Evolutionary conservation across 2,113 vertebrate species (phyloP).

Genomic region (Bufo bufo): DNA sequence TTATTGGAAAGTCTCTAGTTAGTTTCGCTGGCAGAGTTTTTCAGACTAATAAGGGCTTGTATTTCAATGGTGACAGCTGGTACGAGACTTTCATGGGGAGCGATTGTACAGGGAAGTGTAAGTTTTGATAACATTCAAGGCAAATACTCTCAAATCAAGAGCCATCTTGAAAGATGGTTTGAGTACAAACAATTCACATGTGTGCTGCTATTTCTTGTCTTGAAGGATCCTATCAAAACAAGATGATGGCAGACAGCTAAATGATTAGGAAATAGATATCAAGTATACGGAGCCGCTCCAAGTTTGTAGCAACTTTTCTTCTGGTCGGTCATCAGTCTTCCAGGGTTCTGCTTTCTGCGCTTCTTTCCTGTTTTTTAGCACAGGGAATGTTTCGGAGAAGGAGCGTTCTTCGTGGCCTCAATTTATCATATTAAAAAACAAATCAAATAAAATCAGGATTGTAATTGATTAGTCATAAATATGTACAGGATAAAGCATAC

Average conservation of each 20-base stretch:
- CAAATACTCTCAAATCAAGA: conserved; percentile 64
- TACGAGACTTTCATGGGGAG: conserved; percentile 68
- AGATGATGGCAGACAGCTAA: conserved; percentile 65
- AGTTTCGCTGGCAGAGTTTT: conserved; percentile 82
- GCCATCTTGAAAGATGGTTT: conserved; percentile 64
- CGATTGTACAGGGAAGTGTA: conserved; percentile 63
- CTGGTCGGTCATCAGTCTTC: conserved; percentile 16
- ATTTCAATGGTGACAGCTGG: conserved; percentile 88
- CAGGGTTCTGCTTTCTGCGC: background rate
- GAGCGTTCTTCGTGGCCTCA: background rate
- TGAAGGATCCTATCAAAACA: conserved; percentile 62
- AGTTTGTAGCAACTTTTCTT: conserved; percentile 39
- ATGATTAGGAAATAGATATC: conserved; percentile 61
- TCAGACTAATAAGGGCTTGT: conserved; percentile 86
- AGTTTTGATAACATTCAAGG: conserved; percentile 65
- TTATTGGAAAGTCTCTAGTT: conserved; percentile 86
- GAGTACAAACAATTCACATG: conserved; percentile 28
- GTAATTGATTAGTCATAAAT: background rate
- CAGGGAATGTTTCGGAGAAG: conserved; percentile 2
- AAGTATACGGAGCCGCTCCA: conserved; percentile 53
- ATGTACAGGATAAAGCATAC: background rate
- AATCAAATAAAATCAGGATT: background rate
- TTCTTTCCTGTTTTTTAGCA: conserved; percentile 22
- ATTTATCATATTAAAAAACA: background rate
- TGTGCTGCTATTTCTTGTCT: conserved; percentile 57